Evolutionary conservation across 1,140 invertebrate genomes (phyloP).

Genomic region (Macrocentrus cingulum): DNA sequence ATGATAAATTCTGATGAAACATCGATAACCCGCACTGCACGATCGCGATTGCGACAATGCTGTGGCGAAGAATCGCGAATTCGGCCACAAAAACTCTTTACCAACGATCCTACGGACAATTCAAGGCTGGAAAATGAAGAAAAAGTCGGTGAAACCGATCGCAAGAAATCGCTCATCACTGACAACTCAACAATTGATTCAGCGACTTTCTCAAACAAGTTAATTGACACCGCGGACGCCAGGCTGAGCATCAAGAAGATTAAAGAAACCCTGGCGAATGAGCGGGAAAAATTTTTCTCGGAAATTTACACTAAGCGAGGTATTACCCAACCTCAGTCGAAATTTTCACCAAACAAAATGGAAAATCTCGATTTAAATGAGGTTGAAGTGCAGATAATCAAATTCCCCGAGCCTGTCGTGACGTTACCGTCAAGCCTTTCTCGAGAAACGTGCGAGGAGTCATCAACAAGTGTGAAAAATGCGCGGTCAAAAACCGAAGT

Average conservation of each 20-base stretch:
- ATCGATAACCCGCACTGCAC: background rate
- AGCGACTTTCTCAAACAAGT: too few species aligned
- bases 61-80: constrained; percentile 1
- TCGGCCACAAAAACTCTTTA: constrained; percentile 10
- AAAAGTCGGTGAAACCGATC: background rate
- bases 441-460: too few species aligned
- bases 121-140: too few species aligned
- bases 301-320: constrained; percentile 20
- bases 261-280: constrained; percentile 37
- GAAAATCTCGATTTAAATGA: too few species aligned
- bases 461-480: constrained; percentile 36
- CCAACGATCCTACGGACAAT: background rate
- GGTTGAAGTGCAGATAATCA: too few species aligned
- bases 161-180: too few species aligned
- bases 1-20: background rate
- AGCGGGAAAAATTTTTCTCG: constrained; percentile 40
- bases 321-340: background rate
- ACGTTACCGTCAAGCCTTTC: too few species aligned
- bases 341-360: too few species aligned
- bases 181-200: too few species aligned
- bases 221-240: constrained; percentile 34
- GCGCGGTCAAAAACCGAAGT: too few species aligned
- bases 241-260: constrained; percentile 37
- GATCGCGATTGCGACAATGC: background rate
- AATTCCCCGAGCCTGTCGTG: too few species aligned